phyloP scores from a whole-genome alignment of 2,797 vertebrate genomes.

The Setipinna tenuifilis region DNA sequence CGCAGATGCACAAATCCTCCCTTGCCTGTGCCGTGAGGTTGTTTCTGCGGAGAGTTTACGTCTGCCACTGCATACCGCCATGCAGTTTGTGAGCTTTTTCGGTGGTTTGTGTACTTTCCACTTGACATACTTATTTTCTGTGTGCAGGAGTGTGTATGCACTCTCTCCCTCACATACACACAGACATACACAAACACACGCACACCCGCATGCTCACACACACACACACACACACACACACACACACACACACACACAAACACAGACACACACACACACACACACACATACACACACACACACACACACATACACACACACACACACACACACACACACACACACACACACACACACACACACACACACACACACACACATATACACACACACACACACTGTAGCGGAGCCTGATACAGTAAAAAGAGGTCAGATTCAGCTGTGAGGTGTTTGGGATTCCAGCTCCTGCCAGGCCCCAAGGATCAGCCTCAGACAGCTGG shows the following conservation, averaged over 20 bases:
- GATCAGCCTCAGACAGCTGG: constrained; percentile 74
- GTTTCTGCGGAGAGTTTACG: not conserved
- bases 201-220: too few relatives aligned
- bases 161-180: too few relatives aligned
- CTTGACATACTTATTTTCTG: constrained; percentile 6
- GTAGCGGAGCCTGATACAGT: constrained; percentile 43
- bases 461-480: constrained; percentile 74
- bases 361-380: constrained; percentile 35
- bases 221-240: too few relatives aligned
- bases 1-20: too few relatives aligned
- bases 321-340: constrained; percentile 32
- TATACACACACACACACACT: constrained; percentile 37
- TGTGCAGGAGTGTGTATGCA: too few relatives aligned
- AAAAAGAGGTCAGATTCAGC: constrained; percentile 66
- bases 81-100: not conserved
- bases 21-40: not conserved
- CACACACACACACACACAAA: too few relatives aligned
- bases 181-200: too few relatives aligned
- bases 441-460: constrained; percentile 71
- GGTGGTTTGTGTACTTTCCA: not conserved
- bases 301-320: not conserved
- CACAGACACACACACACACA: too few relatives aligned
- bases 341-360: constrained; percentile 32
- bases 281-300: constrained; percentile 1
- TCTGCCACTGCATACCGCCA: not conserved